phyloP scores from a whole-genome alignment of 2,113 vertebrate genomes.

The Nibea albiflora region DNA sequence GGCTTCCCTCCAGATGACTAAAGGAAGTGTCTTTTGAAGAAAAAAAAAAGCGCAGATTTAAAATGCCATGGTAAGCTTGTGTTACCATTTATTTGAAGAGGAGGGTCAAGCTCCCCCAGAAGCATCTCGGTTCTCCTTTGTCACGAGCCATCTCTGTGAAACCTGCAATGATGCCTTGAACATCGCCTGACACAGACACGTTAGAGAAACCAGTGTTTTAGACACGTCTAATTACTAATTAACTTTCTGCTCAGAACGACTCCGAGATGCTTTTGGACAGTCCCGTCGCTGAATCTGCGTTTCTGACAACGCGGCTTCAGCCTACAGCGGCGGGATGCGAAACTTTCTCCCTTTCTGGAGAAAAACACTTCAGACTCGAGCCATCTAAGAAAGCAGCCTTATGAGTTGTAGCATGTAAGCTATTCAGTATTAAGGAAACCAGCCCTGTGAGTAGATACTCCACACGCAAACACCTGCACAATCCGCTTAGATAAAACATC shows the following conservation, averaged over 20 bases:
- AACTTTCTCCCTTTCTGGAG: neutral
- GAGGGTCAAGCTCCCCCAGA: slow-evolving; percentile 9
- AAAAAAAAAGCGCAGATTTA: neutral
- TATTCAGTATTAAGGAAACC: slow-evolving; percentile 50
- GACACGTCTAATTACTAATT: slow-evolving; percentile 1
- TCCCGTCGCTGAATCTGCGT: neutral
- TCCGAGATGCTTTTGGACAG: slow-evolving; percentile 28
- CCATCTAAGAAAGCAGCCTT: neutral
- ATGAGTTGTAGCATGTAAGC: neutral
- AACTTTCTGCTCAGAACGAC: neutral
- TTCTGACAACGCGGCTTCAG: neutral
- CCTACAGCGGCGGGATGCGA: neutral
- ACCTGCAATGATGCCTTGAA: neutral
- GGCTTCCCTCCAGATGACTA: neutral
- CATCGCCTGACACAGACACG: neutral
- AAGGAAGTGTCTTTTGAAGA: neutral
- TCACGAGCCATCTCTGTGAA: neutral
- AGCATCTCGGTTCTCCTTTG: slow-evolving; percentile 17
- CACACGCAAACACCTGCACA: slow-evolving; percentile 48
- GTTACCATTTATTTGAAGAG: neutral
- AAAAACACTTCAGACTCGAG: neutral
- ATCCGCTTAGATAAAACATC: slow-evolving; percentile 42
- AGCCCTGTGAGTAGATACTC: slow-evolving; percentile 26
- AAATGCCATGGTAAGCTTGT: slow-evolving; percentile 1
- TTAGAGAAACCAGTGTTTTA: slow-evolving; percentile 29